Evolutionary conservation across 2,113 vertebrate genomes (phyloP).

Genomic region (Engystomops pustulosus): DNA sequence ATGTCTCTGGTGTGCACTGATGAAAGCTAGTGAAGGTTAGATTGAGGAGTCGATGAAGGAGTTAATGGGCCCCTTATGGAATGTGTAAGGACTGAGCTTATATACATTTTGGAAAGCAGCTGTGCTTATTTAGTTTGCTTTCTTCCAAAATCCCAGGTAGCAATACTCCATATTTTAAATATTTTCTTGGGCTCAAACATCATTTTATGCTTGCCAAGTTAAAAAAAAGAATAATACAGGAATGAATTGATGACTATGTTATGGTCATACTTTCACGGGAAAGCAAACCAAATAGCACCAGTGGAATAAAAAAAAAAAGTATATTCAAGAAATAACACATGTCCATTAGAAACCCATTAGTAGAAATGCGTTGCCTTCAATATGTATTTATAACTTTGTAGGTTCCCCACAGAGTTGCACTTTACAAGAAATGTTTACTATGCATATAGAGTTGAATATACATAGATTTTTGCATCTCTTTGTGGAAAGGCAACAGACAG

Average conservation of each 20-base stretch:
- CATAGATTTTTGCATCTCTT: constrained; percentile 38
- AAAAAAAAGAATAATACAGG: not conserved
- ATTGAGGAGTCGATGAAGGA: not conserved
- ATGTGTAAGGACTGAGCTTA: not conserved
- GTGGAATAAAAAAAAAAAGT: not conserved
- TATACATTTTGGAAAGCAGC: constrained; percentile 2
- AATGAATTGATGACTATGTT: not conserved
- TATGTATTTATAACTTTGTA: not conserved
- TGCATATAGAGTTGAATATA: constrained; percentile 5
- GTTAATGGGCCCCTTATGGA: not conserved
- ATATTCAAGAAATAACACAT: not conserved
- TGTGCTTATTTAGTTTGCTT: not conserved
- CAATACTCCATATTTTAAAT: not conserved
- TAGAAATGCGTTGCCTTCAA: not conserved
- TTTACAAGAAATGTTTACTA: not conserved
- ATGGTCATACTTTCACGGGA: not conserved
- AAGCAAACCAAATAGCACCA: not conserved
- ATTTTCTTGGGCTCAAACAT: not conserved
- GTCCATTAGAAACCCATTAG: not conserved
- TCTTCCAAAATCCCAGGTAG: not conserved
- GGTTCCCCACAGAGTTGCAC: not conserved
- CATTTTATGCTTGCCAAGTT: not conserved
- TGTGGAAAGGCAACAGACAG: not conserved
- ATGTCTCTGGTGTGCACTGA: too few species aligned
- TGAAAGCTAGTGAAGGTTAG: not conserved